Evolutionary conservation across 2,113 vertebrate genomes (phyloP), one percentile per base, ranked within the genome.

Genomic region (Diphyllodes magnificus): DNA sequence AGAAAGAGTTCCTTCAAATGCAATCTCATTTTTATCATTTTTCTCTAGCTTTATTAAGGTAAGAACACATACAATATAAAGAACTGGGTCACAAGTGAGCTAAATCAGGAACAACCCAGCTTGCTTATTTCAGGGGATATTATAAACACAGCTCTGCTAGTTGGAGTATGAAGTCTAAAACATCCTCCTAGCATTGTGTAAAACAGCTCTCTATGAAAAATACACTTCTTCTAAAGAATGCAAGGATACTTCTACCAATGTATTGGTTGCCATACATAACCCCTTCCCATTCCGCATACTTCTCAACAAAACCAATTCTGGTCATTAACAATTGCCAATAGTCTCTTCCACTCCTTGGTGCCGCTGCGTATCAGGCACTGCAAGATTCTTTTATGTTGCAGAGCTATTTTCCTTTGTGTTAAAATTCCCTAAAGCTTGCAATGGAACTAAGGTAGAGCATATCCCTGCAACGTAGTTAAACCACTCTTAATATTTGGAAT

Each of bases 351-450:
- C 51, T 89, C 69, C 16, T 47, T 37, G 54, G 77, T 79, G 84
- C 80, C 27, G 16, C 73, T 82, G 57, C 0, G 2, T 86, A 76
- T 92, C 81, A 82, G 65, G 70, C 75, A 15, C 82, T 53, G 54
- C 82, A 51, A 85, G 35, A 83, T 40, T 77, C 60, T 56, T 81
- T 75, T 37, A 86, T 42, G 57, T 15, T n/a, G 71, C 37, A 88
- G 68, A 90, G 75, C 71, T 78, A 35, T 93, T 90, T 95, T 92
- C 82, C 80, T 96, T 96, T 94, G 92, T 90, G 76, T 69, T 88
- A 56, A 31, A 88, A 92, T 53, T 68, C 86, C 77, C 65, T 42
- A 35, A 44, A 78, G 49, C 57, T 39, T 64, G 28, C 49, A 42
- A 39, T 10, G 39, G 28, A 93, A 31, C 44, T 13, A 73, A 94